These are phyloP conservation scores for Grammatotria lemairii DNA, from an alignment of 2,113 vertebrate genomes.

Conservation along the genomic window DNA sequence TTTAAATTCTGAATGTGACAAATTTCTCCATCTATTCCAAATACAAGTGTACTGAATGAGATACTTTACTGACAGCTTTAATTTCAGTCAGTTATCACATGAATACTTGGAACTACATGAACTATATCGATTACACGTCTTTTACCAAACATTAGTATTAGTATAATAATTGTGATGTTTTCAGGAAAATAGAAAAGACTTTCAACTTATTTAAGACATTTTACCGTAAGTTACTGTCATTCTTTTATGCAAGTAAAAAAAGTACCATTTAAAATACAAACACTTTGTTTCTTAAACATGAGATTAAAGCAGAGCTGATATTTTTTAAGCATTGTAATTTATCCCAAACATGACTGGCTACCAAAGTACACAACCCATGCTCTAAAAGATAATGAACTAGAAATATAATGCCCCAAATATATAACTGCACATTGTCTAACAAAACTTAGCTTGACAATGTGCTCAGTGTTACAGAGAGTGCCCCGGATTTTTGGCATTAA, in stretches of 20 bases:
- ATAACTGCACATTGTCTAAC: slow-evolving; percentile 26
- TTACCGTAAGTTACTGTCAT: background rate
- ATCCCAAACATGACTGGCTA: background rate
- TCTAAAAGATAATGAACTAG: background rate
- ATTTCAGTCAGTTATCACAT: background rate
- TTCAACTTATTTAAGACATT: background rate
- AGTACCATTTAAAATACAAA: background rate
- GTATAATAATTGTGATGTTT: background rate
- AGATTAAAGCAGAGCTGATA: background rate
- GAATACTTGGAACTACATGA: background rate
- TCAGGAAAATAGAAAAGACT: background rate
- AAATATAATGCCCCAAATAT: background rate
- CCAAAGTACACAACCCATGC: too few species aligned
- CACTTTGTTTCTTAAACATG: background rate
- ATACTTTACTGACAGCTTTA: background rate
- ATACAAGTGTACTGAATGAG: background rate
- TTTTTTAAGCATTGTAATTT: background rate
- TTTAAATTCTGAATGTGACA: background rate
- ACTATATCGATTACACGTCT: background rate
- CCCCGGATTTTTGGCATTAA: slow-evolving; percentile 8
- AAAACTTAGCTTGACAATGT: background rate
- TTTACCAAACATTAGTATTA: background rate
- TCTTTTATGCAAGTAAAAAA: background rate
- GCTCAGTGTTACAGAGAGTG: slow-evolving; percentile 18
- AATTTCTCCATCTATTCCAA: background rate